Evolutionary conservation across 1,140 invertebrate species (phyloP).

Genomic region (Spodoptera frugiperda): DNA sequence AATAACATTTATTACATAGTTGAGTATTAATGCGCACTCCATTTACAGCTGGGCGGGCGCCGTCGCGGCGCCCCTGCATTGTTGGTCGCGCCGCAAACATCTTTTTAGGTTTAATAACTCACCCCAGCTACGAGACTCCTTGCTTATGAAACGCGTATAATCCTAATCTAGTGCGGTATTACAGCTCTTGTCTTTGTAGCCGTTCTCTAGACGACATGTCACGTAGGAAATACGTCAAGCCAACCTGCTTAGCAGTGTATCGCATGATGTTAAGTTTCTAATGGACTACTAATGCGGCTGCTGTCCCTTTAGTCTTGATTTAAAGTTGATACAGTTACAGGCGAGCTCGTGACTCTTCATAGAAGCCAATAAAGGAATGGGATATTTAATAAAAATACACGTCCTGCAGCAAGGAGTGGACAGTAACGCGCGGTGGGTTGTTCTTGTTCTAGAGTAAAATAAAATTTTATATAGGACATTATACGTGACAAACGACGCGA

Average conservation of each 20-base stretch:
- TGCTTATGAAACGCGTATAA: conserved; percentile 56
- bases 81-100: conserved; percentile 64
- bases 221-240: background rate
- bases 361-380: conserved; percentile 61
- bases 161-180: conserved; percentile 60
- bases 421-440: conserved; percentile 62
- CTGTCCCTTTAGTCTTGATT: conserved; percentile 1
- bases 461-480: conserved; percentile 79
- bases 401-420: conserved; percentile 60
- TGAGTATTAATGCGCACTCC: conserved; percentile 79
- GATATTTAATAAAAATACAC: conserved; percentile 67
- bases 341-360: conserved; percentile 53
- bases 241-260: background rate
- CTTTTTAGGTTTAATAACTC: conserved; percentile 64
- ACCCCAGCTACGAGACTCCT: conserved; percentile 52
- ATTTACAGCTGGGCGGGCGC: conserved; percentile 77
- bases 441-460: conserved; percentile 72
- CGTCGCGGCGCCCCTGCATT: conserved; percentile 66
- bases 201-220: background rate
- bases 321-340: conserved; percentile 51
- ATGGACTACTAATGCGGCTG: background rate
- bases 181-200: conserved; percentile 36
- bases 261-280: background rate
- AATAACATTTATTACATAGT: conserved; percentile 84
- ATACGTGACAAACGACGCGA: conserved; percentile 76